Base-by-base conservation (phyloP, 2,797 vertebrate genomes). In the Mus minutoides region DNA sequence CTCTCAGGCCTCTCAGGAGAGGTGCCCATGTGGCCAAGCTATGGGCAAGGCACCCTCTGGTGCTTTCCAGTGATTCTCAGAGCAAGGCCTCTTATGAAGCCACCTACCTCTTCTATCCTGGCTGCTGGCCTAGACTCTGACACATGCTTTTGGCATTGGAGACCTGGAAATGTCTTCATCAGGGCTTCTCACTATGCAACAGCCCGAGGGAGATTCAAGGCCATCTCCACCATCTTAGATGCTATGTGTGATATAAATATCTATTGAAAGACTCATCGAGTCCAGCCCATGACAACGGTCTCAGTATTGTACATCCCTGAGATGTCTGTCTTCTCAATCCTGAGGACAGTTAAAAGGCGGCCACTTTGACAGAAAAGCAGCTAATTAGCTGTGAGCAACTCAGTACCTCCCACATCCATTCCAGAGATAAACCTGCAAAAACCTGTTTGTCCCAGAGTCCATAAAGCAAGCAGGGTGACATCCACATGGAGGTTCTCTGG, bases 381-480 rank as follows among this genome's bases (percentile, higher is more conserved):
- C 54, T 46, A 0, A 29, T 60, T 46, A 77, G 29, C 14, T 17
- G 26, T 12, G 60, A 64, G n/a, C 69, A 49, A 1, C 43, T 58
- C 52, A 2, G 22, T 2, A 6, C 16, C 19, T 31, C 52, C 54
- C 0, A 10, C 14, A 34, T 29, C 60, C 31, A 4, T 43, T 56
- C 34, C 19, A 88, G 64, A 76, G 29, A 69, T 26, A 40, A 21
- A 43, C 60, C 21, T 0, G 3, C 34, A 40, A 40, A 31, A 37
- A 26, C 71, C 34, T 4, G 29, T 26, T 52, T 54, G 26, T 67
- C n/a, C 40, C 58, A 0, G 52, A 49, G 8, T 22, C 49, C 22
- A 11, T 46, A 5, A 12, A 22, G 2, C 0, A 0, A 0, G 2
- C 2, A 14, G 64, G 62, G 22, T 9, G 49, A 24, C 58, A 3